These are phyloP conservation scores for Erythrocercus mccallii DNA, from an alignment of 2,113 vertebrate genomes.

Conservation along the genomic window DNA sequence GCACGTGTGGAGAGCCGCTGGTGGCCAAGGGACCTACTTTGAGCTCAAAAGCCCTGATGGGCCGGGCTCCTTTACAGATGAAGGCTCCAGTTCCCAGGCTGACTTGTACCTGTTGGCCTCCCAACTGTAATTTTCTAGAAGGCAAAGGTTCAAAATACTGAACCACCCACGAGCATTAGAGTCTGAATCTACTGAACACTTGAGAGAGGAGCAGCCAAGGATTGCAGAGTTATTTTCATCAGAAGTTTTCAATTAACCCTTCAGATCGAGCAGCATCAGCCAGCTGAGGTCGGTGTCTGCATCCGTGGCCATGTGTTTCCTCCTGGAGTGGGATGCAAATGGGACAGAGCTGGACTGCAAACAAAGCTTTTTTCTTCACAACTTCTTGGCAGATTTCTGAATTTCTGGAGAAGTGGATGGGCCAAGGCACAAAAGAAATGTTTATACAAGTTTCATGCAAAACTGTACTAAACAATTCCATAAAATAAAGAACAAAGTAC, in stretches of 20 bases:
- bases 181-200: neutral
- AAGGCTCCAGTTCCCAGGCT: neutral
- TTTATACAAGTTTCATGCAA: neutral
- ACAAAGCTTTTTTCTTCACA: neutral
- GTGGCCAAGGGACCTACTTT: conserved; percentile 61
- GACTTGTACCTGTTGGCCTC: neutral
- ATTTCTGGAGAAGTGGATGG: neutral
- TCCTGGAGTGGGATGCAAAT: neutral
- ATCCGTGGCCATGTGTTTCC: neutral
- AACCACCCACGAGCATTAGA: neutral
- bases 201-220: neutral
- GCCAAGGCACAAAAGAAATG: neutral
- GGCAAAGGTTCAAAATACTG: neutral
- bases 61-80: neutral
- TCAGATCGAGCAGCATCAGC: neutral
- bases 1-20: conserved; percentile 11
- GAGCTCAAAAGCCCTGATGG: neutral
- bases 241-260: neutral
- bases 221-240: neutral
- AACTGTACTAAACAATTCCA: neutral
- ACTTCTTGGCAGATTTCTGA: neutral
- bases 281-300: neutral
- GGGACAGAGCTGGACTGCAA: neutral
- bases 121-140: neutral
- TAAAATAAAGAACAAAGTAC: neutral